Base-by-base conservation (phyloP, 2,888 invertebrate genomes). In the Ceratothoa steindachneri region DNA sequence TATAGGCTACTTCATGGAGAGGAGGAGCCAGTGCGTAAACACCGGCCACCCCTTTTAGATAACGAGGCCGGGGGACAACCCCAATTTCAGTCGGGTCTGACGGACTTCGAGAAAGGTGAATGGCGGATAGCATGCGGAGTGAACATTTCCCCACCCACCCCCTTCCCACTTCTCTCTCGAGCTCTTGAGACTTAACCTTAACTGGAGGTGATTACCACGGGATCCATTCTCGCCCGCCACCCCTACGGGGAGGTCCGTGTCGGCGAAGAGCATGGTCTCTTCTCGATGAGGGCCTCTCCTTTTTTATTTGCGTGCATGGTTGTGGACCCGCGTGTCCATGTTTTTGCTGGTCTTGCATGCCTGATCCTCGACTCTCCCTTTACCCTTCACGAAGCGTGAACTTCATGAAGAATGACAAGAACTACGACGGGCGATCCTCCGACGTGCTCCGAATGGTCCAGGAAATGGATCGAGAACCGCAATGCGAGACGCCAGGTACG, bases 381-480 rank as follows among this genome's bases (percentile, higher is more conserved):
- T 65, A 67, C 30, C 31, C 27, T 67, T 72, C 69, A 66, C 69
- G 55, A 64, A 76, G 73, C 65, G 80, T 77, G 74, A 74, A 80
- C 80, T 77, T 77, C 73, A 76, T 72, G 74, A 80, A 80, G 79
- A 80, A 80, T 55, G 80, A 77, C 52, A 93, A 91, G 85, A 90
- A 90, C 81, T 94, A 93, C 86, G 88, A 91, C 73, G 90, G 91
- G 81, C 81, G 81, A 69, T 93, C 93, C 84, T 94, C 94, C 83
- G 94, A 93, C 82, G 95, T 95, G 51, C 90, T 92, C 85, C 93
- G 92, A 85, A 93, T 93, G 88, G 89, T 95, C 76, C 92, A 93
- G 84, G 93, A 94, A 85, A 91, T 91, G 81, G 92, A 93, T 84
- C 91, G 90, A 83, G 92, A 92, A 82, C 91, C 91, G 41, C 87